Percentiles rank a stretch among this genome's conserved stretches.
Evolutionary conservation across 1,140 invertebrate genomes (phyloP).

Genomic region (Drosophila pachea): DNA sequence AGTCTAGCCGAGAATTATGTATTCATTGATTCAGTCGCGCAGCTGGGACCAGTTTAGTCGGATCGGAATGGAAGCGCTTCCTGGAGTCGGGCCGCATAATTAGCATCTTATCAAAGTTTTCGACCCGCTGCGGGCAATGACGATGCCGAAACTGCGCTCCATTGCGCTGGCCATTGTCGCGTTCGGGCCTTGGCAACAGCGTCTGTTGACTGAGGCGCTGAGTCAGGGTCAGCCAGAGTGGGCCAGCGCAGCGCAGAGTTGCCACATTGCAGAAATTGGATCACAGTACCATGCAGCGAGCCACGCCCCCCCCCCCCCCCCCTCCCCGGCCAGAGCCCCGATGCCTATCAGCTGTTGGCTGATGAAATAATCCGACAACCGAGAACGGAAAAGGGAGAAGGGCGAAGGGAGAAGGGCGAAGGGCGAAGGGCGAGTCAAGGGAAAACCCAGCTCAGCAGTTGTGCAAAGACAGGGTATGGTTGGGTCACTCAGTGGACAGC

Average conservation of each 20-base stretch:
- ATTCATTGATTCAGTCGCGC: neutral
- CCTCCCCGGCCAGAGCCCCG: no score
- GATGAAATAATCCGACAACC: slow-evolving; percentile 21
- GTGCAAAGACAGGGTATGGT: slow-evolving; percentile 21
- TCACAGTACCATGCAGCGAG: slow-evolving; percentile 1
- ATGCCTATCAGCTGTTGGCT: slow-evolving; percentile 8
- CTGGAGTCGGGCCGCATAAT: slow-evolving; percentile 7
- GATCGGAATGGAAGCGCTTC: slow-evolving; percentile 1
- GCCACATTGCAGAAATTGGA: slow-evolving; percentile 31
- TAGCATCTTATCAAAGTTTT: slow-evolving; percentile 34
- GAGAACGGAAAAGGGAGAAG: slow-evolving; percentile 11
- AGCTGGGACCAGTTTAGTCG: slow-evolving; percentile 17
- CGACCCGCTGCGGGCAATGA: slow-evolving; percentile 13
- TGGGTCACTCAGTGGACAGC: slow-evolving; percentile 18
- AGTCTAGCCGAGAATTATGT: neutral
- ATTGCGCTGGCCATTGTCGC: no score
- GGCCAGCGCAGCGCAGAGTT: slow-evolving; percentile 15
- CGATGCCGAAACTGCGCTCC: slow-evolving; percentile 11
- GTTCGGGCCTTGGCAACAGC: slow-evolving; percentile 27
- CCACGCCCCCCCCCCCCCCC: no score
- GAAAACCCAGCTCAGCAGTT: slow-evolving; percentile 34
- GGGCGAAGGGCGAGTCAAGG: slow-evolving; percentile 3
- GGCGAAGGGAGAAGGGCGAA: slow-evolving; percentile 8
- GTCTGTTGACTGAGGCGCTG: no score
- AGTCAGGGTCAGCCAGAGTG: neutral